phyloP scores from a whole-genome alignment of 2,797 vertebrate species.

The Botia kubotai region DNA sequence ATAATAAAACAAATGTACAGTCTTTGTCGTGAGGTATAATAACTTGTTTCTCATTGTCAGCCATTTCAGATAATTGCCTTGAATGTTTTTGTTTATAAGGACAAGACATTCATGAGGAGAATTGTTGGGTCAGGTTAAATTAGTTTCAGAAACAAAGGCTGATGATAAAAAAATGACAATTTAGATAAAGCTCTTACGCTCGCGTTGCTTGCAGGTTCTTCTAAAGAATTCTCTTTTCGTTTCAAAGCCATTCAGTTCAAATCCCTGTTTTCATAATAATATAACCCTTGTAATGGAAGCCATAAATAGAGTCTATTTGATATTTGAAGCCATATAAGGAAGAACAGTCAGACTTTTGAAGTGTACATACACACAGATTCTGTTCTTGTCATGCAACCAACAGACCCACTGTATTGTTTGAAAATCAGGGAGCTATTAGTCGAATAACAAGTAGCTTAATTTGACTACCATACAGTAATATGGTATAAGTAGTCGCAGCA shows the following conservation, averaged over 20 bases:
- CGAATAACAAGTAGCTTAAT: neutral
- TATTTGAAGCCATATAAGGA: constrained; percentile 50
- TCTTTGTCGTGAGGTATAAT: constrained; percentile 1
- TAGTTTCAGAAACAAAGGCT: neutral
- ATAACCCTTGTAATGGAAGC: constrained; percentile 47
- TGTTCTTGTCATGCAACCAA: neutral
- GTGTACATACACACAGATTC: neutral
- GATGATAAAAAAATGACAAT: neutral
- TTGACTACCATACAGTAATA: too few species aligned
- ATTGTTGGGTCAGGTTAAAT: neutral
- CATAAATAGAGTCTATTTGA: constrained; percentile 43
- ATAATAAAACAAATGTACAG: neutral
- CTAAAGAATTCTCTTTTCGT: neutral
- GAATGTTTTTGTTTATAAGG: neutral
- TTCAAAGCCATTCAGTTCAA: neutral
- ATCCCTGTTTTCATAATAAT: constrained; percentile 13
- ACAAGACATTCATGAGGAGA: neutral
- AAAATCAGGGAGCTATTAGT: neutral
- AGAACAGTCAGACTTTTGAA: neutral
- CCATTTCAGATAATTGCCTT: neutral
- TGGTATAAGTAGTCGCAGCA: neutral
- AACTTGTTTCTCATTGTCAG: neutral
- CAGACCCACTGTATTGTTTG: constrained; percentile 4
- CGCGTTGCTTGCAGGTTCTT: neutral
- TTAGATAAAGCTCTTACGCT: neutral